Base-by-base conservation (phyloP, 2,888 invertebrate species). In the Idaea dimidiata region DNA sequence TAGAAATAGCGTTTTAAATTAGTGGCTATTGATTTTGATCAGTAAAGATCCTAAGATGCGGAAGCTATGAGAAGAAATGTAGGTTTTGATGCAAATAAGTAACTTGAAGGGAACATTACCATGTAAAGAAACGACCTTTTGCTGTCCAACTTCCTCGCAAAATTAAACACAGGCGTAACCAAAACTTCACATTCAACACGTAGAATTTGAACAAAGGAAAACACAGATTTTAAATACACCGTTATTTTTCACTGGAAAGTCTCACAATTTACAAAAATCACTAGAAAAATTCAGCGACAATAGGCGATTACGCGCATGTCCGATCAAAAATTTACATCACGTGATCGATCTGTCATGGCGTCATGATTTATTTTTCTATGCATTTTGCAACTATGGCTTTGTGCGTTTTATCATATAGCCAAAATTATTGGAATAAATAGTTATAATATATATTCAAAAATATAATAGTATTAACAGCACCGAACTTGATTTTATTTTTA, bases 321-420 rank as follows among this genome's bases (percentile, higher is more conserved):
- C 84, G 79, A 89, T 56, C 87, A 83, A 87, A 91, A 91, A 91
- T 91, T 92, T 91, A 91, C 89, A 87, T 92, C 91, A 92, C 91
- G 91, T 92, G 91, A 92, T 86, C 91, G 91, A 92, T 86, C 91
- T 91, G 91, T 92, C 91, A 92, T 91, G 91, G 91, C 91, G 91
- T 91, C 88, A 17, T 62, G 57, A 59, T 63, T 24, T 31, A 59
- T 58, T 62, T 62, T 43, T 65, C 10, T 18, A 60, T 66, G 6
- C 43, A 64, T 61, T 60, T 18, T 55, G 43, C 65, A 64, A 67
- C 65, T 70, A 62, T 62, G 62, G 43, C 43, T 43, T 43, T 6
- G 10, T 43, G 10, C 43, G 43, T 43, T 43, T 43, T 43, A 43
- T 8, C 43, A 43, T 43, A 43, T 10, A 43, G 8, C 43, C 43